phyloP scores from a whole-genome alignment of 2,113 vertebrate genomes.

The Pollachius pollachius region DNA sequence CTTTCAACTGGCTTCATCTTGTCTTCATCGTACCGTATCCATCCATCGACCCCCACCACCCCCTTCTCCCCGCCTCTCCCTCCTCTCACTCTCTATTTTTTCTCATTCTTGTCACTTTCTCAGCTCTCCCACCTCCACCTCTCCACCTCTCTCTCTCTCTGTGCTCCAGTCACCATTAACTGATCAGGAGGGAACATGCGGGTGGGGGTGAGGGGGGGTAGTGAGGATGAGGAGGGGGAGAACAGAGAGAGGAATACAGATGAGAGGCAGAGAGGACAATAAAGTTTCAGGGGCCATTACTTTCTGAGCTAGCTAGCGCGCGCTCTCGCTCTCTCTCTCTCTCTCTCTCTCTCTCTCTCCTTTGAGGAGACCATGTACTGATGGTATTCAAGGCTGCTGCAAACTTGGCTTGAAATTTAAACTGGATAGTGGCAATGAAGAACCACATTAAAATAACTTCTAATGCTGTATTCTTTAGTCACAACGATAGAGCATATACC shows the following conservation, averaged over 20 bases:
- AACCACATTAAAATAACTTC: too few species aligned
- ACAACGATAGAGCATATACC: neutral
- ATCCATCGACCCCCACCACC: too few species aligned
- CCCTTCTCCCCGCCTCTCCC: too few species aligned
- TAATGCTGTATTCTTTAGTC: neutral
- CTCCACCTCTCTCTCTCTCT: too few species aligned
- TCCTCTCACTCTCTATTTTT: too few species aligned
- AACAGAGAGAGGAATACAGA: constrained; percentile 41
- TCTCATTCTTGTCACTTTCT: too few species aligned
- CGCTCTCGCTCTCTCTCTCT: too few species aligned
- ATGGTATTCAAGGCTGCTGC: neutral
- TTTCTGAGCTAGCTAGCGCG: neutral
- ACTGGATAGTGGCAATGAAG: neutral
- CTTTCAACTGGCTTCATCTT: too few species aligned
- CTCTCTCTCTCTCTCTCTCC: too few species aligned
- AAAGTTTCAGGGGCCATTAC: constrained; percentile 28
- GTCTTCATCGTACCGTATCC: too few species aligned
- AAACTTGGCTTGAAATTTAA: neutral
- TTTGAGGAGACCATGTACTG: neutral
- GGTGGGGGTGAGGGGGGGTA: neutral
- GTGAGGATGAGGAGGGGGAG: neutral
- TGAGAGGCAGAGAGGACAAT: constrained; percentile 34
- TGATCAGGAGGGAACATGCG: constrained; percentile 16
- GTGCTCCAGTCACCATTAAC: constrained; percentile 26
- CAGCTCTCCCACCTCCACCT: constrained; percentile 7